phyloP scores from a whole-genome alignment of 2,113 vertebrate genomes.

The Gymnocephalus cernua region DNA sequence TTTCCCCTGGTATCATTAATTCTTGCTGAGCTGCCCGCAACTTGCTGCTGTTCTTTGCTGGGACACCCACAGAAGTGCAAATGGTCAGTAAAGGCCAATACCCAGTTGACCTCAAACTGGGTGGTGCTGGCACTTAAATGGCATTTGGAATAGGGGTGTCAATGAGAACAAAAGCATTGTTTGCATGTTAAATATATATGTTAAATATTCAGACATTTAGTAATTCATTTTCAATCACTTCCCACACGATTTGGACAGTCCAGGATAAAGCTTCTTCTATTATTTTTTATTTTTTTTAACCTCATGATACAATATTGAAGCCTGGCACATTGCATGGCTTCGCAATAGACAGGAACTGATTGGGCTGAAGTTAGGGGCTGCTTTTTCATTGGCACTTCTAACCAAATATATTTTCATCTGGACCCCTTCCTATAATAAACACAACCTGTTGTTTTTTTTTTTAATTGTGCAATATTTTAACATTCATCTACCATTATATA shows the following conservation, averaged over 20 bases:
- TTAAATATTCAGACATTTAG: neutral
- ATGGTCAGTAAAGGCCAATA: slow-evolving; percentile 46
- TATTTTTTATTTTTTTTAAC: too few relatives aligned
- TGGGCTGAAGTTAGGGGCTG: too few relatives aligned
- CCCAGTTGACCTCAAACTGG: slow-evolving; percentile 17
- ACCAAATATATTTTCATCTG: neutral
- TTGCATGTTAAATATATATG: neutral
- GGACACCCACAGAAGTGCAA: slow-evolving; percentile 12
- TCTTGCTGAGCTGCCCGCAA: slow-evolving; percentile 44
- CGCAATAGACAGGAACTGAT: too few relatives aligned
- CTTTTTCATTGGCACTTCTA: neutral
- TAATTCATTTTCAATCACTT: neutral
- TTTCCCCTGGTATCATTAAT: slow-evolving; percentile 68
- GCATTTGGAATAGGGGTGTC: neutral
- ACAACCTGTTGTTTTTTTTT: neutral
- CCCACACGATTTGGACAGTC: neutral
- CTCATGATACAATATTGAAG: too few relatives aligned
- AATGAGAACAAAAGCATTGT: neutral
- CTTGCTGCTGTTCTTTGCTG: slow-evolving; percentile 10
- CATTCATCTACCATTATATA: neutral
- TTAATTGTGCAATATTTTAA: neutral
- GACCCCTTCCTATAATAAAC: neutral
- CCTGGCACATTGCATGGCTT: too few relatives aligned
- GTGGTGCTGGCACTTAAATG: neutral
- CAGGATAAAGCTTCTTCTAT: too few relatives aligned